phyloP scores from a whole-genome alignment of 2,797 vertebrate species.

The Euthynnus affinis region DNA sequence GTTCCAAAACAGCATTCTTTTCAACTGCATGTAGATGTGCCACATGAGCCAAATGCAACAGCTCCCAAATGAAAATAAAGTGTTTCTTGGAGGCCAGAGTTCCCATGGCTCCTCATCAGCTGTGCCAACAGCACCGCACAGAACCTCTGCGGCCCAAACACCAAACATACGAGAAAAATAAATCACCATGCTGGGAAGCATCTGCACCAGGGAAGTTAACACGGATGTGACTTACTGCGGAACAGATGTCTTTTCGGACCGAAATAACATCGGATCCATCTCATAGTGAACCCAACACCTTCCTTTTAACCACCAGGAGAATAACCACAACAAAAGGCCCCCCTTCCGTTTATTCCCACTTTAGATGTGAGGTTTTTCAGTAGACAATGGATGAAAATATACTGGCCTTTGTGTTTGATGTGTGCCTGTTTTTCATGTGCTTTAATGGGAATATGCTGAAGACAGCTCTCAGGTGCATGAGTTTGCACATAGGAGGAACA shows the following conservation, averaged over 20 bases:
- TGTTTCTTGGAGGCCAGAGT: slow-evolving; percentile 37
- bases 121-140: slow-evolving; percentile 59
- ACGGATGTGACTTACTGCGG: slow-evolving; percentile 60
- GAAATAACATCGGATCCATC: slow-evolving; percentile 63
- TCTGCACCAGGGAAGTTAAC: slow-evolving; percentile 71
- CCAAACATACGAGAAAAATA: slow-evolving; percentile 50
- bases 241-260: slow-evolving; percentile 74
- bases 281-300: slow-evolving; percentile 64
- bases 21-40: slow-evolving; percentile 7
- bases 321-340: slow-evolving; percentile 75
- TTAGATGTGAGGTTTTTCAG: slow-evolving; percentile 51
- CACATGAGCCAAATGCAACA: slow-evolving; percentile 44
- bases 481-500: slow-evolving; percentile 18
- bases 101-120: slow-evolving; percentile 53
- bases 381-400: slow-evolving; percentile 74
- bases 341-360: slow-evolving; percentile 56
- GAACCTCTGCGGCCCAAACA: slow-evolving; percentile 44
- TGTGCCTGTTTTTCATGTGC: slow-evolving; percentile 35
- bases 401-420: slow-evolving; percentile 65
- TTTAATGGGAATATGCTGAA: slow-evolving; percentile 49
- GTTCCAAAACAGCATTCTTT: slow-evolving; percentile 31
- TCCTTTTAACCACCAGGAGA: slow-evolving; percentile 74
- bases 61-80: slow-evolving; percentile 49
- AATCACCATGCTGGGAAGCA: slow-evolving; percentile 64
- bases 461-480: slow-evolving; percentile 45